phyloP scores from a whole-genome alignment of 23 tunicate species.

The Clavelina lepadiformis region DNA sequence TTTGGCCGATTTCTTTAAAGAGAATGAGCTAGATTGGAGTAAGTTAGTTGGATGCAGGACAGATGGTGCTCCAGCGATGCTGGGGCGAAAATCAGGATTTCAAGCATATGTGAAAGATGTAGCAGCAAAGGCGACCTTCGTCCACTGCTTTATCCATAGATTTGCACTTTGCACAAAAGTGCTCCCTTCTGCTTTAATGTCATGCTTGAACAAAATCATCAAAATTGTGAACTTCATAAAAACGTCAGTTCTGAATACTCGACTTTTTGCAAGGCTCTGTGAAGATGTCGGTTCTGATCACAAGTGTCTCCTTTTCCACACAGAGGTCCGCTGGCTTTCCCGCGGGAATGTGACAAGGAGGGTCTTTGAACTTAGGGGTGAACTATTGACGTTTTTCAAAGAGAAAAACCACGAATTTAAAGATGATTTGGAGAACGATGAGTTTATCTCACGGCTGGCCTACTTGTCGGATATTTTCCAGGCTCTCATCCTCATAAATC shows the following conservation, averaged over 20 bases:
- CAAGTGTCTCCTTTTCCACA: conserved; percentile 51
- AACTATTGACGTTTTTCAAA: conserved; percentile 13
- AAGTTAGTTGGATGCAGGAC: conserved; percentile 52
- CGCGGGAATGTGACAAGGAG: conserved; percentile 38
- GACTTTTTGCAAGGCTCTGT: conserved; percentile 52
- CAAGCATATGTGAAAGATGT: conserved; percentile 49
- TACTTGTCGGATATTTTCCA: conserved; percentile 60
- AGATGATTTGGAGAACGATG: conserved; percentile 39
- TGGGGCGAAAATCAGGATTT: conserved; percentile 45
- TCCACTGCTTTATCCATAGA: conserved; percentile 48
- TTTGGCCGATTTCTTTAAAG: conserved; percentile 38
- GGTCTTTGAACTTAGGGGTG: conserved; percentile 34
- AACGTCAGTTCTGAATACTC: conserved; percentile 48
- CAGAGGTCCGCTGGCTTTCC: conserved; percentile 45
- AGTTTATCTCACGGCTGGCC: conserved; percentile 57
- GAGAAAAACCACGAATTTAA: conserved; percentile 44
- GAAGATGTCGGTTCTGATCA: conserved; percentile 42
- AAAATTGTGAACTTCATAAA: conserved; percentile 38
- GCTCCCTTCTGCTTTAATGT: conserved; percentile 42
- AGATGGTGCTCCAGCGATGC: conserved; percentile 58
- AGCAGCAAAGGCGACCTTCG: conserved; percentile 30
- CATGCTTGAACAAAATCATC: conserved; percentile 42
- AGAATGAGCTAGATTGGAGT: conserved; percentile 49
- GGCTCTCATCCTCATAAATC: conserved; percentile 30
- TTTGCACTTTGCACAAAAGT: conserved; percentile 59